These are phyloP conservation scores for Clepsis dumicolana DNA, from an alignment of 2,888 invertebrate genomes.

Conservation along the genomic window DNA sequence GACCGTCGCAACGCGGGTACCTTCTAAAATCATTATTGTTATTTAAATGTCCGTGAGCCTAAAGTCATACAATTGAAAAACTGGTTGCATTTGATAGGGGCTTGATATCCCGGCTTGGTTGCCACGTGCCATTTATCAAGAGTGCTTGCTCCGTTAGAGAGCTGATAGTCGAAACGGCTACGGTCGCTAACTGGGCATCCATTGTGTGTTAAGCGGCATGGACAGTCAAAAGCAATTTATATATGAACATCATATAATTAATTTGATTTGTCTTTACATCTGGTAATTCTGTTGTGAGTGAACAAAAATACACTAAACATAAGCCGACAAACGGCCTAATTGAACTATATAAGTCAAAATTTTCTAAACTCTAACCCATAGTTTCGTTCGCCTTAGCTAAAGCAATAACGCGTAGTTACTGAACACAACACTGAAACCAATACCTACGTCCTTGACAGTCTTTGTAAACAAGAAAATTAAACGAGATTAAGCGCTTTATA, in stretches of 20 bases:
- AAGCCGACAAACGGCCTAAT: background rate
- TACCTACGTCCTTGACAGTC: slow-evolving; percentile 49
- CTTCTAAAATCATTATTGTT: too few species aligned
- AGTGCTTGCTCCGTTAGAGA: slow-evolving; percentile 5
- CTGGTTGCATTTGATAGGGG: background rate
- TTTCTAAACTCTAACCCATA: background rate
- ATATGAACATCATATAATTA: background rate
- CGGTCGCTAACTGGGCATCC: slow-evolving; percentile 10
- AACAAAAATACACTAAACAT: too few species aligned
- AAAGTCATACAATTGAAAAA: background rate
- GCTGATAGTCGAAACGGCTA: background rate
- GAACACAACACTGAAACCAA: slow-evolving; percentile 23
- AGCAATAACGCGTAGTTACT: slow-evolving; percentile 7
- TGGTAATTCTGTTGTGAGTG: too few species aligned
- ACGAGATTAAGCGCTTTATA: slow-evolving; percentile 72
- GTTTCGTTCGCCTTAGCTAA: background rate
- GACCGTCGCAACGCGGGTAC: too few species aligned
- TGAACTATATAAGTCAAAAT: background rate
- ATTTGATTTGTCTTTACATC: too few species aligned
- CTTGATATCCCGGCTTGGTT: background rate
- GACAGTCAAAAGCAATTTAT: slow-evolving; percentile 16
- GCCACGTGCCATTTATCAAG: slow-evolving; percentile 16
- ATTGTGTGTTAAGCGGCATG: slow-evolving; percentile 12
- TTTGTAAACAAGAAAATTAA: slow-evolving; percentile 74
- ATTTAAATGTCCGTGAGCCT: background rate